phyloP scores from a whole-genome alignment of 2,888 invertebrate species.

The Harpalus rufipes region DNA sequence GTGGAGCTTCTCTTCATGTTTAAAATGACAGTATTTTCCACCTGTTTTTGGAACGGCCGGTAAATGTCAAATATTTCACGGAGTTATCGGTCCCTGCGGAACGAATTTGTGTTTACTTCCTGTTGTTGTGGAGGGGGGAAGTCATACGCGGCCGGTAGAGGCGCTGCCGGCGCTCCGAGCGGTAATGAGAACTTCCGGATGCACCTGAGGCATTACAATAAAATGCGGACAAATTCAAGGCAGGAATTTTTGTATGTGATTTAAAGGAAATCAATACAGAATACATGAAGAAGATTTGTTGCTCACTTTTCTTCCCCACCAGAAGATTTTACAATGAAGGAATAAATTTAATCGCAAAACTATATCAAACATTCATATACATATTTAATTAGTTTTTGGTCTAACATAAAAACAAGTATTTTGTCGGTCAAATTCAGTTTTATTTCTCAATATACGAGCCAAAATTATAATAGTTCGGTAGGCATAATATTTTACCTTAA shows the following conservation, averaged over 20 bases:
- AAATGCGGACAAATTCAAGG: conserved; percentile 49
- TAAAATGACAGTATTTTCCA: conserved; percentile 74
- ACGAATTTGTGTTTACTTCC: conserved; percentile 63
- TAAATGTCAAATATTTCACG: conserved; percentile 67
- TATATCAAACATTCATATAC: too few relatives aligned
- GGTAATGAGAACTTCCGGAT: conserved; percentile 57
- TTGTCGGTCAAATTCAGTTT: too few relatives aligned
- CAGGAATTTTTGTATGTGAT: conserved; percentile 44
- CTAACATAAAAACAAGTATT: too few relatives aligned
- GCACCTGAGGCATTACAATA: conserved; percentile 65
- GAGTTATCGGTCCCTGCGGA: conserved; percentile 61
- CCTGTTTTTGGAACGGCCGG: conserved; percentile 72
- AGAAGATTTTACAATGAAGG: too few relatives aligned
- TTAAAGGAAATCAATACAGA: conserved; percentile 35
- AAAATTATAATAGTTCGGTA: too few relatives aligned
- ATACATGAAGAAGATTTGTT: neutral
- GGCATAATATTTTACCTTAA: too few relatives aligned
- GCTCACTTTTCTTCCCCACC: too few relatives aligned
- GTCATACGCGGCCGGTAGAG: conserved; percentile 61
- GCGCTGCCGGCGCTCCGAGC: conserved; percentile 24
- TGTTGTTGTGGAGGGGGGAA: neutral
- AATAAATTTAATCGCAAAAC: too few relatives aligned
- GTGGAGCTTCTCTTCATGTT: conserved; percentile 72
- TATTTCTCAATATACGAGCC: too few relatives aligned
- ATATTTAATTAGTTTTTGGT: too few relatives aligned